Percentiles rank a stretch among this genome's conserved stretches.
These are phyloP conservation scores for Conchocele bisecta DNA, from an alignment of 2,888 invertebrate species.

Conservation along the genomic window DNA sequence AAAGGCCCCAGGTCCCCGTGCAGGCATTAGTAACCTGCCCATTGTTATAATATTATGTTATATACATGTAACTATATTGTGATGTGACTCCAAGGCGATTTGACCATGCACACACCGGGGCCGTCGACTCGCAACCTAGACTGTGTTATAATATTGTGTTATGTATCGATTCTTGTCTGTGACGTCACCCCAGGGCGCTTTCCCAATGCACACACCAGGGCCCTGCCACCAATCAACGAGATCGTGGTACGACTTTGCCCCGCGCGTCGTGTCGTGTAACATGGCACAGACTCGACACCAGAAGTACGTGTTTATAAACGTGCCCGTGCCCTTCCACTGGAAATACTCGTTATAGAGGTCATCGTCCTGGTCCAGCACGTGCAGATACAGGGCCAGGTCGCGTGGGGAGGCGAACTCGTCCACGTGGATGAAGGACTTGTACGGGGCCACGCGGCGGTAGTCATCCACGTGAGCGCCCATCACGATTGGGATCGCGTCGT, in stretches of 20 bases:
- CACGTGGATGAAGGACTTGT: conserved; percentile 97
- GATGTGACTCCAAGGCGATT: too few species aligned
- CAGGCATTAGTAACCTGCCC: too few species aligned
- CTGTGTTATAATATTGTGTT: conserved; percentile 49
- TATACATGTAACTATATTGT: too few species aligned
- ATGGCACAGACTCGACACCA: conserved; percentile 94
- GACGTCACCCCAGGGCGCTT: conserved; percentile 64
- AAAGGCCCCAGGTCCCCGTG: too few species aligned
- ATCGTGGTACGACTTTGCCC: conserved; percentile 86
- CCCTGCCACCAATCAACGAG: conserved; percentile 96
- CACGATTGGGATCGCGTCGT: conserved; percentile 95
- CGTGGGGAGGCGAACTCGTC: conserved; percentile 95
- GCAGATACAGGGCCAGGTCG: conserved; percentile 93
- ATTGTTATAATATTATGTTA: too few species aligned
- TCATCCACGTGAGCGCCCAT: conserved; percentile 97
- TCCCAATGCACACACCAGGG: conserved; percentile 72
- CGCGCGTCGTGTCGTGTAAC: conserved; percentile 67
- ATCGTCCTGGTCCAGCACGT: conserved; percentile 92
- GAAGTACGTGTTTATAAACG: conserved; percentile 97
- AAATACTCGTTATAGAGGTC: conserved; percentile 97
- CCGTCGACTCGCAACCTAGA: too few species aligned
- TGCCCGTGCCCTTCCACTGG: conserved; percentile 96
- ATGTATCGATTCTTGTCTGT: too few species aligned
- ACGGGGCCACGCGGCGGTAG: conserved; percentile 94
- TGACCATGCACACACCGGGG: too few species aligned